phyloP scores from a whole-genome alignment of 2,797 vertebrate genomes.

The Pseudocheirus occidentalis region DNA sequence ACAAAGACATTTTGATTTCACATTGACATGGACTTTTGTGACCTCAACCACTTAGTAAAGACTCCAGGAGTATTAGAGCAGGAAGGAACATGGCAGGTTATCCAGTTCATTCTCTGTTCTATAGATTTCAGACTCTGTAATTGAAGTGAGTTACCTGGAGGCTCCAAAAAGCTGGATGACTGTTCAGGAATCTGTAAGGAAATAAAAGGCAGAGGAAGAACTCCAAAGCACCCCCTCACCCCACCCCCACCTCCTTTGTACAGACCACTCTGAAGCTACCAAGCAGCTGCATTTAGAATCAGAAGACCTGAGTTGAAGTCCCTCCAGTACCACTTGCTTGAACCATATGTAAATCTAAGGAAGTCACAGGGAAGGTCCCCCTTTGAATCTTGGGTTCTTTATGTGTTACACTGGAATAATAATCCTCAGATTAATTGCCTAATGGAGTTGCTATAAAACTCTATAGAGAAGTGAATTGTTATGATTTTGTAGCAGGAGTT shows the following conservation, averaged over 20 bases:
- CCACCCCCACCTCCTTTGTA: rapidly evolving
- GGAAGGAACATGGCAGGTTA: background rate
- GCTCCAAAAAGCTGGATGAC: background rate
- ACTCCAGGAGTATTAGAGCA: background rate
- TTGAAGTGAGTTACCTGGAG: background rate
- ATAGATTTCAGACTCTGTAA: background rate
- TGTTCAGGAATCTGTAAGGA: background rate
- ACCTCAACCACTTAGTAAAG: background rate
- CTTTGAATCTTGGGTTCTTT: background rate
- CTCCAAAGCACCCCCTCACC: background rate
- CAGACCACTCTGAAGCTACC: background rate
- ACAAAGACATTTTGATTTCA: background rate
- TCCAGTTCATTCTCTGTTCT: background rate
- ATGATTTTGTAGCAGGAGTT: background rate
- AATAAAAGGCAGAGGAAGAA: background rate
- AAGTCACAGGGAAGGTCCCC: background rate
- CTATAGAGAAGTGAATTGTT: background rate
- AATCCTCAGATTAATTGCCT: background rate
- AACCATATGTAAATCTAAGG: background rate
- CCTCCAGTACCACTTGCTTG: background rate
- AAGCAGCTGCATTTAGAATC: background rate
- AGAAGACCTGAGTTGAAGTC: background rate
- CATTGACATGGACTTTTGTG: background rate
- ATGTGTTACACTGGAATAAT: background rate
- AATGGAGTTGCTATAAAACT: background rate